A percentile compares a stretch with the other conserved stretches of the same genome.
Evolutionary conservation across 2,113 vertebrate species (phyloP).

Genomic region (Hemibagrus wyckioides): DNA sequence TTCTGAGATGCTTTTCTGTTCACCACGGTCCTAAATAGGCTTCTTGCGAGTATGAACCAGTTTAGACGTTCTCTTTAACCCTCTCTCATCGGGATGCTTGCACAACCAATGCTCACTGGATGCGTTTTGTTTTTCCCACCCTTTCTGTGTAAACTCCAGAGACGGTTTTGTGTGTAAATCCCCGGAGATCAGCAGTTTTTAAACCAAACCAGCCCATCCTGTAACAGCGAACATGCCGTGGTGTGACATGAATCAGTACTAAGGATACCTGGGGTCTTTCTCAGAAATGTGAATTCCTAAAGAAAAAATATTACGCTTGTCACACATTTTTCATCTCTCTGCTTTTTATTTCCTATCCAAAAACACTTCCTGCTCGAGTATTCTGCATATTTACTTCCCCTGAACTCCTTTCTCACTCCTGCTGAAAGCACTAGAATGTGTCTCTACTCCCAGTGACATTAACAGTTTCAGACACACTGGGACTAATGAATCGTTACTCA

Average conservation of each 20-base stretch:
- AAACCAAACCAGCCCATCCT: background rate
- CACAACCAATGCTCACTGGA: no score
- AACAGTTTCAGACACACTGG: slow-evolving; percentile 12
- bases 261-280: background rate
- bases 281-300: background rate
- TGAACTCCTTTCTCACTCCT: background rate
- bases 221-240: background rate
- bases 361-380: background rate
- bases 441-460: background rate
- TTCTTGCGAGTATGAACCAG: background rate
- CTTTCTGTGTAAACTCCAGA: background rate
- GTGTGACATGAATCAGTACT: background rate
- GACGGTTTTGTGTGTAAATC: background rate
- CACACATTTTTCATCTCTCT: background rate
- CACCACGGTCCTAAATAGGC: no score
- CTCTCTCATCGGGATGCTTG: no score
- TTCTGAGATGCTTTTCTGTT: no score
- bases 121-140: no score
- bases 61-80: background rate
- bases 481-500: slow-evolving; percentile 4
- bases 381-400: background rate
- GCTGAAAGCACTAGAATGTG: background rate
- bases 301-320: background rate
- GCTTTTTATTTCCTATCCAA: background rate
- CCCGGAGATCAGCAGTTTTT: no score